Percentiles rank a stretch among this genome's conserved stretches.
phyloP scores from a whole-genome alignment of 2,113 vertebrate genomes.

The Cyprinodon brontotheroides region DNA sequence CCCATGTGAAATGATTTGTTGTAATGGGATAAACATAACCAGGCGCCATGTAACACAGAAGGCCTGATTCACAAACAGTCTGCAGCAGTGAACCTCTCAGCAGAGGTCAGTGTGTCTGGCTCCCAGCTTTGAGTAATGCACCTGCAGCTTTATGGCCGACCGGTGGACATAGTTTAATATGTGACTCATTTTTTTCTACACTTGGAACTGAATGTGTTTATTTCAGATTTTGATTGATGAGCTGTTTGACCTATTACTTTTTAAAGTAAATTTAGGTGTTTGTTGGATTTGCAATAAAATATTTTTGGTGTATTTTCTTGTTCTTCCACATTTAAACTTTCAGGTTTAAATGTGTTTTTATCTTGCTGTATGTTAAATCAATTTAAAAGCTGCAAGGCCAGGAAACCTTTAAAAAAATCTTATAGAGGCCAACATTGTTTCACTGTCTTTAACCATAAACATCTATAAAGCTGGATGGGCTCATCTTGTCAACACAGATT shows the following conservation, averaged over 20 bases:
- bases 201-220: not conserved
- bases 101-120: conserved; percentile 57
- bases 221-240: conserved; percentile 19
- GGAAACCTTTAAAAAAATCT: conserved; percentile 23
- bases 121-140: conserved; percentile 45
- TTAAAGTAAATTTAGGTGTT: conserved; percentile 8
- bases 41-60: not conserved
- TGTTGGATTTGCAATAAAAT: not conserved
- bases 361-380: conserved; percentile 12
- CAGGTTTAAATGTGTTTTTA: conserved; percentile 14
- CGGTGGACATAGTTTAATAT: conserved; percentile 37
- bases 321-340: not conserved
- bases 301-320: conserved; percentile 5
- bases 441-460: conserved; percentile 38
- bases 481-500: conserved; percentile 37
- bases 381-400: conserved; percentile 20
- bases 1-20: conserved; percentile 61
- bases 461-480: conserved; percentile 30
- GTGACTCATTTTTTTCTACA: not conserved
- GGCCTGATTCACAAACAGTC: conserved; percentile 63
- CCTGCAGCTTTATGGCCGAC: conserved; percentile 69
- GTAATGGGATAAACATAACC: conserved; percentile 72
- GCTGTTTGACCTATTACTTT: not conserved
- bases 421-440: conserved; percentile 1
- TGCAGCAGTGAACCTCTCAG: conserved; percentile 50